These are phyloP conservation scores for Toxotes lorentzi DNA, from an alignment of 2,797 vertebrate genomes.

Conservation along the genomic window DNA sequence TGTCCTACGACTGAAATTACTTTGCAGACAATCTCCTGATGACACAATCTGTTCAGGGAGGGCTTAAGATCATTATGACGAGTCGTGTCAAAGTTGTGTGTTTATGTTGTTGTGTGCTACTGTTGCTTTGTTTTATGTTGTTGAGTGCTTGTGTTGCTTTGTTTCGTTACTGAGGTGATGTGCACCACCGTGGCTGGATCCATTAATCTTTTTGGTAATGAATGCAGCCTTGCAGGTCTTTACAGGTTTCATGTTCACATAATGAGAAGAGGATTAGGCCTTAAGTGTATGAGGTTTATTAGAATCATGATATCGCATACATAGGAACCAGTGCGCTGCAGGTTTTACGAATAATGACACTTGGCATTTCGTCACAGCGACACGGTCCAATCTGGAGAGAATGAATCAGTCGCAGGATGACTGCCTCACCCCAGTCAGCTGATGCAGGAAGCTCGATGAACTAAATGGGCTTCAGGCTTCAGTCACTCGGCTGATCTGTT, in stretches of 20 bases:
- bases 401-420: conserved; percentile 43
- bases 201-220: conserved; percentile 79
- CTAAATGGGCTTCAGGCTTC: conserved; percentile 63
- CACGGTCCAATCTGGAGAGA: conserved; percentile 36
- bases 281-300: conserved; percentile 73
- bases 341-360: conserved; percentile 53
- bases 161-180: conserved; percentile 46
- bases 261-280: conserved; percentile 66
- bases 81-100: conserved; percentile 29
- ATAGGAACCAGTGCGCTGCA: conserved; percentile 31
- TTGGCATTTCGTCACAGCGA: conserved; percentile 61
- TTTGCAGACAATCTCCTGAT: conserved; percentile 36
- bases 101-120: conserved; percentile 4
- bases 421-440: conserved; percentile 19
- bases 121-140: conserved; percentile 4
- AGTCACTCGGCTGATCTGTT: conserved; percentile 59
- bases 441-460: conserved; percentile 40
- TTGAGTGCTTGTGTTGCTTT: conserved; percentile 25
- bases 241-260: conserved; percentile 78
- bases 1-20: conserved; percentile 48
- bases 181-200: conserved; percentile 48
- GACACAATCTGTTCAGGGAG: conserved; percentile 30
- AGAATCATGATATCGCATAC: conserved; percentile 51
- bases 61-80: conserved; percentile 33
- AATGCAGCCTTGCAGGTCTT: conserved; percentile 63